phyloP scores from a whole-genome alignment of 2,113 vertebrate genomes.

The Cochlearius cochlearius region DNA sequence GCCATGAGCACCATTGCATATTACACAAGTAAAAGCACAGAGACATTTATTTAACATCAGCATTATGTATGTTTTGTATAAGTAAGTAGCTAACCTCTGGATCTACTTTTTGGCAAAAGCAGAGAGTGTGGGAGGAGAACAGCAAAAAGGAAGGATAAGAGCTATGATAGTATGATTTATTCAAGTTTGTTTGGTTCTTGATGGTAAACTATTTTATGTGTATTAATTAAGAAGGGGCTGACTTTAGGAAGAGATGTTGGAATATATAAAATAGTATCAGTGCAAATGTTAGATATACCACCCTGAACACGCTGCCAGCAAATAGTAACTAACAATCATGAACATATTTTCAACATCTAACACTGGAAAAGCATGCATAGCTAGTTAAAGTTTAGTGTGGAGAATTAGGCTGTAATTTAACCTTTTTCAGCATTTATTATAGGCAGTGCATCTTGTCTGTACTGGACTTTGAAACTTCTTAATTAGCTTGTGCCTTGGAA shows the following conservation, averaged over 20 bases:
- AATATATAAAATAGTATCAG: not conserved
- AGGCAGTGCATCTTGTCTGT: not conserved
- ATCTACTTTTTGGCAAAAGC: not conserved
- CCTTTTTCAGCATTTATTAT: not conserved
- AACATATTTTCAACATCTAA: not conserved
- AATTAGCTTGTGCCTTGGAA: not conserved
- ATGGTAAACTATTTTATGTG: not conserved
- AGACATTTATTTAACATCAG: not conserved
- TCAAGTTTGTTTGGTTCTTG: not conserved
- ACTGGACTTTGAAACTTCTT: not conserved
- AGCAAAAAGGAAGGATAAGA: not conserved
- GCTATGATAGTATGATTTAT: not conserved
- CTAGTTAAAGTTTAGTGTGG: not conserved
- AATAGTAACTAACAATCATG: not conserved
- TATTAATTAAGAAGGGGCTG: not conserved
- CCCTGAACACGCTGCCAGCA: not conserved
- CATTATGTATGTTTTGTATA: not conserved
- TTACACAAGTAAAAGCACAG: not conserved
- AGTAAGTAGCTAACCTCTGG: not conserved
- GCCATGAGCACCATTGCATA: not conserved
- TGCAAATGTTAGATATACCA: not conserved
- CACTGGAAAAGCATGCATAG: not conserved
- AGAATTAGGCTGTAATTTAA: not conserved
- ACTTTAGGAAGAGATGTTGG: not conserved
- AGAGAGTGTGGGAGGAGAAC: not conserved